Conservation (phyloP, 2,113 vertebrate genomes). For the Pristiophorus japonicus region DNA sequence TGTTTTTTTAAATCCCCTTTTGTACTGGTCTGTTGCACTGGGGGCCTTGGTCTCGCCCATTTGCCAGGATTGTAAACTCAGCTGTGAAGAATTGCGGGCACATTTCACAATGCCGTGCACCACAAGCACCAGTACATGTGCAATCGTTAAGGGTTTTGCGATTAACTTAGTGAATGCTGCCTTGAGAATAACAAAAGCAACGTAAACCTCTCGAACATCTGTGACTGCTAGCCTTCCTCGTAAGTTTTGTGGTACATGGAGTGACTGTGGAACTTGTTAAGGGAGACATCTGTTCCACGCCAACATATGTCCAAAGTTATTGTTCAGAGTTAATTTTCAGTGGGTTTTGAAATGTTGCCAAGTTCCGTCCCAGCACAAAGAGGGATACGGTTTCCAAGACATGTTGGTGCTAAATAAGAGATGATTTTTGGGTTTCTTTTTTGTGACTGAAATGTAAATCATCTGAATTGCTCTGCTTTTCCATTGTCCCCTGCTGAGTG, state of each 20-base stretch:
- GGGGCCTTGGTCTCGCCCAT: background rate
- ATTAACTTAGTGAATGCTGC: background rate
- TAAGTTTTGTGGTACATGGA: background rate
- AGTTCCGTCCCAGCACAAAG: slow-evolving; percentile 20
- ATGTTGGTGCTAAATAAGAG: slow-evolving; percentile 30
- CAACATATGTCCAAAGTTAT: slow-evolving; percentile 31
- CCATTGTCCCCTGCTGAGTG: background rate
- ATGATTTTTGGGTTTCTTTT: background rate
- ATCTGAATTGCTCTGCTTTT: slow-evolving; percentile 14
- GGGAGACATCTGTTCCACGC: slow-evolving; percentile 32
- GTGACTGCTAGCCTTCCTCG: background rate
- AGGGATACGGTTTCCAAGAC: slow-evolving; percentile 5
- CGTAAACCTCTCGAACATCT: background rate
- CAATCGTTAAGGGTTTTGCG: background rate
- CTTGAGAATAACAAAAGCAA: background rate
- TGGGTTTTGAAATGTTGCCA: slow-evolving; percentile 26
- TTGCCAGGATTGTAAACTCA: background rate
- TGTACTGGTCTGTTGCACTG: background rate
- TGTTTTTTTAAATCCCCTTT: background rate
- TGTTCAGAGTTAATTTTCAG: slow-evolving; percentile 29
- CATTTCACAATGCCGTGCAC: background rate
- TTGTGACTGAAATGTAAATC: slow-evolving; percentile 26
- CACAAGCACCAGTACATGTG: background rate
- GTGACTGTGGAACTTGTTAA: slow-evolving; percentile 24
- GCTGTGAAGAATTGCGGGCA: background rate